A percentile compares a stretch with the other conserved stretches of the same genome.
Conservation (phyloP, 2,888 invertebrate species). For the Xestia rhomboidea region DNA sequence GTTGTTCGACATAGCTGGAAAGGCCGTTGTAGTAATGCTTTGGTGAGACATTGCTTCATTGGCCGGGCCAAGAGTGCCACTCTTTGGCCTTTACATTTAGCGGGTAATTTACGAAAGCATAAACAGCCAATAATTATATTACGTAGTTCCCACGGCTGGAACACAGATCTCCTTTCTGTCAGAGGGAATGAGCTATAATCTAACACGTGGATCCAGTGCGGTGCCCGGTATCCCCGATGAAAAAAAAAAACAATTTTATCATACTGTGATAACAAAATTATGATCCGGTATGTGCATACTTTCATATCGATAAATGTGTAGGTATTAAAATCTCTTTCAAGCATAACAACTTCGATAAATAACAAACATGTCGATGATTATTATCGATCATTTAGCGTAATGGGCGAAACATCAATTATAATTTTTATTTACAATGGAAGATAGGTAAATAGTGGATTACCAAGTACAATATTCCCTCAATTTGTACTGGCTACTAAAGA, state of each 20-base stretch:
- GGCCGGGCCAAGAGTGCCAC: neutral
- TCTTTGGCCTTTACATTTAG: neutral
- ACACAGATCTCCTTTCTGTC: neutral
- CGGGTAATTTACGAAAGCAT: neutral
- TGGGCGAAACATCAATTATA: neutral
- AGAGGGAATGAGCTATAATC: neutral
- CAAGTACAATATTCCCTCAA: slow-evolving; percentile 4
- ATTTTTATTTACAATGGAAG: neutral
- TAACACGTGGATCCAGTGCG: neutral
- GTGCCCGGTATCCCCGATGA: neutral
- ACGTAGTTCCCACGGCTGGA: neutral
- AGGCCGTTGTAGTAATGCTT: neutral
- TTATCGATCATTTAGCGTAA: neutral
- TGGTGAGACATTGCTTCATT: neutral
- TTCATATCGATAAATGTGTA: neutral
- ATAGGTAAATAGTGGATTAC: slow-evolving; percentile 4
- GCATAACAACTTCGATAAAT: neutral
- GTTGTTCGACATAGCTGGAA: neutral
- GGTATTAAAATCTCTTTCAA: neutral
- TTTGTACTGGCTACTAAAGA: slow-evolving; percentile 5
- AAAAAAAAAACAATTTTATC: neutral
- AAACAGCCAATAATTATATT: neutral
- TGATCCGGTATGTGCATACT: neutral
- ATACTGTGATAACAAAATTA: neutral
- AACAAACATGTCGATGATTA: neutral